These are phyloP conservation scores for Centroberyx gerrardi DNA, from an alignment of 2,797 vertebrate genomes.

Conservation along the genomic window DNA sequence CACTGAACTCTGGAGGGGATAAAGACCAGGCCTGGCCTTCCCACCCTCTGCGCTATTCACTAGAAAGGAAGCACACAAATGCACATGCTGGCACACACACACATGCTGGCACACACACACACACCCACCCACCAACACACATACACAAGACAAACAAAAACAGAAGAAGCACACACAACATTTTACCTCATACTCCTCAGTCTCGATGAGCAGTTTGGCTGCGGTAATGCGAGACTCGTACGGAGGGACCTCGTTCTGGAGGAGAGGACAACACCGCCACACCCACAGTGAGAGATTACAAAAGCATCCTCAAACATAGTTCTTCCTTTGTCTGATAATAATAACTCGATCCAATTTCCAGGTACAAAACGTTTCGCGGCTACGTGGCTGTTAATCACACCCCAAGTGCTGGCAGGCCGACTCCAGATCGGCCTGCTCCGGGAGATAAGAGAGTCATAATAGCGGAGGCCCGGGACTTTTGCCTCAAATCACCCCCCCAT, in stretches of 20 bases:
- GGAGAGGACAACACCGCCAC: constrained; percentile 36
- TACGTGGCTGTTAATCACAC: constrained; percentile 74
- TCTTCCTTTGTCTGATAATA: constrained; percentile 69
- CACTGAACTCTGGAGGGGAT: constrained; percentile 76
- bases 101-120: constrained; percentile 52
- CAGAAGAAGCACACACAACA: constrained; percentile 19
- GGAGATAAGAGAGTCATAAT: constrained; percentile 73
- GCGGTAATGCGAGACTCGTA: constrained; percentile 84
- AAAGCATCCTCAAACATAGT: constrained; percentile 44
- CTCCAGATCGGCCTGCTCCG: constrained; percentile 70
- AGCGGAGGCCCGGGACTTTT: constrained; percentile 45
- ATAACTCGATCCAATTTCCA: constrained; percentile 69
- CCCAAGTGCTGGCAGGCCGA: constrained; percentile 48
- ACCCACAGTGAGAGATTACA: constrained; percentile 50
- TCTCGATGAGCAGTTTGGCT: constrained; percentile 82
- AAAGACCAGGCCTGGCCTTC: constrained; percentile 74
- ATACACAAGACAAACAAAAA: constrained; percentile 15
- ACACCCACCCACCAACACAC: constrained; percentile 4
- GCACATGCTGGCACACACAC: constrained; percentile 1
- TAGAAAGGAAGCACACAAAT: neutral
- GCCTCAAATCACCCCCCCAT: constrained; percentile 43
- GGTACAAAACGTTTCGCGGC: constrained; percentile 57
- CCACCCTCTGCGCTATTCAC: constrained; percentile 45
- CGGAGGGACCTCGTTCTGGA: constrained; percentile 74
- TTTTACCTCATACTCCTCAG: constrained; percentile 83